These are phyloP conservation scores for Conus betulinus DNA, from an alignment of 1,140 invertebrate genomes.

Conservation along the genomic window DNA sequence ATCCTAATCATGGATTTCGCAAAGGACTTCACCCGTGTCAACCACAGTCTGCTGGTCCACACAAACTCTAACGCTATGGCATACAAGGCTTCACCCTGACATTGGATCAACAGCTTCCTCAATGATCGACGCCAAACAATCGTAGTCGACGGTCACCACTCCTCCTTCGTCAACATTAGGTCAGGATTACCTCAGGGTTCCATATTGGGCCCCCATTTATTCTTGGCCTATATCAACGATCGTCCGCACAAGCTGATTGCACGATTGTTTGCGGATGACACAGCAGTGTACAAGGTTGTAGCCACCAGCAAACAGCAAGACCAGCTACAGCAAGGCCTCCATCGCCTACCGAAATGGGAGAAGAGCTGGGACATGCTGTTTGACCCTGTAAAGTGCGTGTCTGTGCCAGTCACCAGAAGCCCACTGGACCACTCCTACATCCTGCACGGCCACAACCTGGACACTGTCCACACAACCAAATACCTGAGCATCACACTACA, in stretches of 20 bases:
- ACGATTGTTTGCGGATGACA: not conserved
- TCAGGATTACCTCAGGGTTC: not conserved
- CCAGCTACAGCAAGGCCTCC: conserved; percentile 1
- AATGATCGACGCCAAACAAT: conserved; percentile 32
- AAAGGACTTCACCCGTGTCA: no score
- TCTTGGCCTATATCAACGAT: conserved; percentile 36
- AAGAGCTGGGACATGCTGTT: conserved; percentile 39
- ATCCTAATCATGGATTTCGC: no score
- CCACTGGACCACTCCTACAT: not conserved
- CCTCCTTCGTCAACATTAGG: conserved; percentile 7
- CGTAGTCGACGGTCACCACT: conserved; percentile 31
- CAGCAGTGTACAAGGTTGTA: no score
- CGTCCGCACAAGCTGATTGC: not conserved
- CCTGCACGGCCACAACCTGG: not conserved
- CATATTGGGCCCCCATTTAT: not conserved
- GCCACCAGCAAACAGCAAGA: not conserved
- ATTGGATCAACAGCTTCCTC: conserved; percentile 25
- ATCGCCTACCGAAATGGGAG: not conserved
- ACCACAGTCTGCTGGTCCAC: no score
- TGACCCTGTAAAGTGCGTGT: conserved; percentile 35
- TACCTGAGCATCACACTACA: conserved; percentile 34
- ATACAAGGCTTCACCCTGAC: no score
- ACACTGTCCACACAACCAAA: not conserved
- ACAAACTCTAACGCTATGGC: no score
- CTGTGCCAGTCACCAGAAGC: not conserved